These are phyloP conservation scores for Calcarius ornatus DNA, from an alignment of 2,113 vertebrate species.

Conservation along the genomic window DNA sequence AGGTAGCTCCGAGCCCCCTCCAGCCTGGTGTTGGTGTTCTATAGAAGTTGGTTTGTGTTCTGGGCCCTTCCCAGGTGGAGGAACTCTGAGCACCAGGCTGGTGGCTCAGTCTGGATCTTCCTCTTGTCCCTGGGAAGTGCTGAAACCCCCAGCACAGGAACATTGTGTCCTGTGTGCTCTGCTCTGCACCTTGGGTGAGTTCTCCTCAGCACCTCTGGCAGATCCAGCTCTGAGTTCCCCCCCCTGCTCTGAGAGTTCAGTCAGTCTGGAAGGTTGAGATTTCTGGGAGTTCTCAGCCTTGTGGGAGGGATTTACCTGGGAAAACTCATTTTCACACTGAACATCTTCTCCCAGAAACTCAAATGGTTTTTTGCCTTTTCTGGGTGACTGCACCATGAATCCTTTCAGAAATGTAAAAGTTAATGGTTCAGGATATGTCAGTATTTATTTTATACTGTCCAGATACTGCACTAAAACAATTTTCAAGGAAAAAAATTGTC, in stretches of 20 bases:
- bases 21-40: not conserved
- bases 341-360: not conserved
- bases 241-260: not conserved
- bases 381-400: not conserved
- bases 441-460: not conserved
- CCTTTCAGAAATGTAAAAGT: not conserved
- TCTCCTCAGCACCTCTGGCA: accelerated
- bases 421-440: not conserved
- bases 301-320: not conserved
- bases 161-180: not conserved
- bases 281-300: not conserved
- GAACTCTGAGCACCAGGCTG: not conserved
- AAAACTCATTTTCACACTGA: not conserved
- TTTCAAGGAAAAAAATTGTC: not conserved
- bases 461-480: not conserved
- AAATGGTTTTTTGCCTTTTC: not conserved
- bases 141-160: not conserved
- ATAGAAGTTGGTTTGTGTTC: accelerated
- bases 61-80: not conserved
- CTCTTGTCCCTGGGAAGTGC: not conserved
- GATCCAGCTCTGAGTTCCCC: not conserved
- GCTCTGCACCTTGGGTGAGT: accelerated
- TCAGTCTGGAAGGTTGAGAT: not conserved
- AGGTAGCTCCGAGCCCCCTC: not conserved
- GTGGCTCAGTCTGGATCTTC: not conserved